phyloP scores from a whole-genome alignment of 1,140 invertebrate species.

The Drosophila arizonae region DNA sequence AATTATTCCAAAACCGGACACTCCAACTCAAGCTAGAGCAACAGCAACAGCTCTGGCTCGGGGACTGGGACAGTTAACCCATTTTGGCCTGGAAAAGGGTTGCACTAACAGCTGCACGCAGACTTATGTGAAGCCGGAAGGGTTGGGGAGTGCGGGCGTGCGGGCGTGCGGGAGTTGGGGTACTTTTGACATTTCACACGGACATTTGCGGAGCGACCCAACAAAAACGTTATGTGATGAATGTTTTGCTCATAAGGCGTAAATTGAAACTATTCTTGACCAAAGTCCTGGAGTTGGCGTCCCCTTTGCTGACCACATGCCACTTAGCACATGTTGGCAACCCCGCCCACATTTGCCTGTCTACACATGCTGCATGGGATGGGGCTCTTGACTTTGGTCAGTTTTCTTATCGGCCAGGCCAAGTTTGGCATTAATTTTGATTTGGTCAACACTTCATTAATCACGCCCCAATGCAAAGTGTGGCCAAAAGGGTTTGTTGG shows the following conservation, averaged over 20 bases:
- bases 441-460: constrained; percentile 79
- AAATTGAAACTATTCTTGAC: constrained; percentile 79
- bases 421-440: constrained; percentile 75
- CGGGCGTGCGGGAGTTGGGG: constrained; percentile 19
- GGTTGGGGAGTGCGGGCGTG: not conserved
- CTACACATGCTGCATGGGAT: constrained; percentile 43
- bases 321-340: constrained; percentile 70
- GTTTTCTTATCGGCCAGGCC: constrained; percentile 53
- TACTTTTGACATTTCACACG: constrained; percentile 70
- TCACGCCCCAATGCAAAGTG: constrained; percentile 50
- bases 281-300: constrained; percentile 27
- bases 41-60: constrained; percentile 6
- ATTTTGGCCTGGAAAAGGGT: constrained; percentile 73
- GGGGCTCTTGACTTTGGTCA: constrained; percentile 36
- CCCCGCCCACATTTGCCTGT: not conserved
- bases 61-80: constrained; percentile 70
- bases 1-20: constrained; percentile 80
- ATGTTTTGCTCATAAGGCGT: constrained; percentile 75
- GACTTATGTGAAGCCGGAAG: constrained; percentile 5
- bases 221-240: constrained; percentile 60
- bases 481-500: constrained; percentile 16
- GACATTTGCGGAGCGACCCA: constrained; percentile 31
- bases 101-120: constrained; percentile 67
- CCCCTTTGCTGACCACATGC: constrained; percentile 69
- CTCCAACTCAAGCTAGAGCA: constrained; percentile 6